Evolutionary conservation across 1,140 invertebrate species (phyloP), one percentile per base, ranked within the genome.

Genomic region (Drosophila burlai): DNA sequence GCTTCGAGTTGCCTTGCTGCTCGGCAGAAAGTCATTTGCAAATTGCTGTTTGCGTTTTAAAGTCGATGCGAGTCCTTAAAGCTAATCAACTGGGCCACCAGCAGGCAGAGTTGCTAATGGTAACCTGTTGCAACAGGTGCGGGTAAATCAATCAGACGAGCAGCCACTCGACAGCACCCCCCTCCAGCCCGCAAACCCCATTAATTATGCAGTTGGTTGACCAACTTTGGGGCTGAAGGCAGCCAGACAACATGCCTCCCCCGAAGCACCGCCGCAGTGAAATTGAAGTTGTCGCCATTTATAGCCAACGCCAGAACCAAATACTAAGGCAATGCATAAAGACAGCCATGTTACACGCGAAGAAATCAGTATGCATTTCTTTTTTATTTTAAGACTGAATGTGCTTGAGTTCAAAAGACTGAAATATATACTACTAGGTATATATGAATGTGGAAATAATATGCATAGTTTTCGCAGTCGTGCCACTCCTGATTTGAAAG

Each of bases 31-130:
- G 76, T 69, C 80, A 73, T 87, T 87, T 80, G 72, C 76, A 79
- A 85, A 83, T 80, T 80, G 80, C 80, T 89, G 80, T 78, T 89
- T 83, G 83, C 77, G 57, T 83, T 87, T 87, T 89, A 89, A 89
- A 66, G 68, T 26, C 57, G 61, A 49, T 42, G 34, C 47, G 47
- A 57, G 49, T 42, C 43, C 71, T 82, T 86, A 68, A 62, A 80
- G 80, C 71, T 75, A 87, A 86, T 87, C 75, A 80, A 82, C 52
- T 82, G 61, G 43, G 62, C 40, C 47, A 49, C 47, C 24, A 29
- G 15, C 45, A n/a, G 38, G 21, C 24, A 43, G 40, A n/a, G 42
- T 24, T 59, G 58, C 34, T 45, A 76, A 59, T 59, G 55, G 66
- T 50, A 26, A 77, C 75, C 75, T 76, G 75, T 67, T 76, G 75